Evolutionary conservation across 2,113 vertebrate genomes (phyloP).

Genomic region (Scomber scombrus): DNA sequence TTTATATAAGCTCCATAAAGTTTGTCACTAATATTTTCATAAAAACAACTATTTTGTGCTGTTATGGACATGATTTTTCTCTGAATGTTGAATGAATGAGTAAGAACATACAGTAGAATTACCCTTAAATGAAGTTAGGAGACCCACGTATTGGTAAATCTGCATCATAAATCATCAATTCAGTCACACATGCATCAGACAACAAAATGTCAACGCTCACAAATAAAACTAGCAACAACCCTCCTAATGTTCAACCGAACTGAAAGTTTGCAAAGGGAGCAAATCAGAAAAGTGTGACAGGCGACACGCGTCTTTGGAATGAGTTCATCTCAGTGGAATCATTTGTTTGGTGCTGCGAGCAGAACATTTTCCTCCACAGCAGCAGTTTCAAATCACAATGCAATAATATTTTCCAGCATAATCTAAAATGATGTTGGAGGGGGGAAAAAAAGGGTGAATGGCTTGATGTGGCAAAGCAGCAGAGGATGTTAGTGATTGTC

Average conservation of each 20-base stretch:
- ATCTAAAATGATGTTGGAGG: conserved; percentile 79
- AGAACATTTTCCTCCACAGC: conserved; percentile 70
- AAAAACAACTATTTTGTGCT: background rate
- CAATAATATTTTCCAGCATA: conserved; percentile 81
- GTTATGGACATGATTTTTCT: background rate
- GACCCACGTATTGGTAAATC: background rate
- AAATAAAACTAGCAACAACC: conserved; percentile 35
- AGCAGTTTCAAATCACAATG: conserved; percentile 79
- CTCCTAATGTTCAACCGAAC: conserved; percentile 20
- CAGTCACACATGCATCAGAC: background rate
- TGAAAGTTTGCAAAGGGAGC: conserved; percentile 56
- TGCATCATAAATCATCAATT: background rate
- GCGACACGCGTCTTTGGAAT: conserved; percentile 54
- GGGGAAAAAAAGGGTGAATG: conserved; percentile 42
- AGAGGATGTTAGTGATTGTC: conserved; percentile 82
- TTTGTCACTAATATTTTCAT: background rate
- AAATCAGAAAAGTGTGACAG: conserved; percentile 66
- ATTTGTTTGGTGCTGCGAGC: conserved; percentile 76
- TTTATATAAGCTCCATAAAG: too few species aligned
- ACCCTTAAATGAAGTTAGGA: background rate
- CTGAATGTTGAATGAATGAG: background rate
- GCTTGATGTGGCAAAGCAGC: conserved; percentile 75
- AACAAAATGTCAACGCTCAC: conserved; percentile 15
- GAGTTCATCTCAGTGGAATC: conserved; percentile 72
- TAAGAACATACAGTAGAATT: background rate